These are phyloP conservation scores for Carollia perspicillata DNA, from an alignment of 2,113 vertebrate species.

Conservation along the genomic window DNA sequence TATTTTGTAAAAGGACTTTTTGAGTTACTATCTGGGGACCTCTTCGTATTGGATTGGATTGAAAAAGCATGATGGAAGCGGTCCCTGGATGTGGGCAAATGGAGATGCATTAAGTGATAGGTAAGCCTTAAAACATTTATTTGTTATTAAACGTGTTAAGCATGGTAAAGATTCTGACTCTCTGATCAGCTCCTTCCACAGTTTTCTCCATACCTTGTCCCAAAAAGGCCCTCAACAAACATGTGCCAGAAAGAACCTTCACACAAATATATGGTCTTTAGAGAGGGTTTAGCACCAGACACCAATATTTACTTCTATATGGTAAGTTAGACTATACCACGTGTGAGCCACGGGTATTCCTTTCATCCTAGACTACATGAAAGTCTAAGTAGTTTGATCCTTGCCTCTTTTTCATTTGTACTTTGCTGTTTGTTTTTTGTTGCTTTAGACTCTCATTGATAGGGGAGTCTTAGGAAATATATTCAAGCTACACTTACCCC, in stretches of 20 bases:
- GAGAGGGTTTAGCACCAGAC: not conserved
- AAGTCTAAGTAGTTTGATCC: not conserved
- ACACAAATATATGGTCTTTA: not conserved
- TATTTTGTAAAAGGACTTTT: slow-evolving; percentile 36
- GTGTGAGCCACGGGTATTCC: not conserved
- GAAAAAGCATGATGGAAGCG: not conserved
- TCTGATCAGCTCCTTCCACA: not conserved
- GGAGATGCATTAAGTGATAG: not conserved
- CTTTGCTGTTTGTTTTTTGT: not conserved
- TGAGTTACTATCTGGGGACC: not conserved
- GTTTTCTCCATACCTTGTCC: not conserved
- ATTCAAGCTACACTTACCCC: not conserved
- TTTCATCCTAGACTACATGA: not conserved
- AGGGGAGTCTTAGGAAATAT: not conserved
- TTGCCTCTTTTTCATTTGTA: not conserved
- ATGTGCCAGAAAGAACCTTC: not conserved
- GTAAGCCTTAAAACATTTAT: slow-evolving; percentile 3
- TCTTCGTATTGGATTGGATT: slow-evolving; percentile 57
- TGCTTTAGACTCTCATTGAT: not conserved
- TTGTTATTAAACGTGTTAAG: not conserved
- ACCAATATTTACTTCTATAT: not conserved
- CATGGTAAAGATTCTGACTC: not conserved
- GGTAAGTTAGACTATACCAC: not conserved
- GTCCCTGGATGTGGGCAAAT: slow-evolving; percentile 29
- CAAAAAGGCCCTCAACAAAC: not conserved